Evolutionary conservation across 2,888 invertebrate species (phyloP), one percentile per base, ranked within the genome.

Genomic region (Emmelina monodactyla): DNA sequence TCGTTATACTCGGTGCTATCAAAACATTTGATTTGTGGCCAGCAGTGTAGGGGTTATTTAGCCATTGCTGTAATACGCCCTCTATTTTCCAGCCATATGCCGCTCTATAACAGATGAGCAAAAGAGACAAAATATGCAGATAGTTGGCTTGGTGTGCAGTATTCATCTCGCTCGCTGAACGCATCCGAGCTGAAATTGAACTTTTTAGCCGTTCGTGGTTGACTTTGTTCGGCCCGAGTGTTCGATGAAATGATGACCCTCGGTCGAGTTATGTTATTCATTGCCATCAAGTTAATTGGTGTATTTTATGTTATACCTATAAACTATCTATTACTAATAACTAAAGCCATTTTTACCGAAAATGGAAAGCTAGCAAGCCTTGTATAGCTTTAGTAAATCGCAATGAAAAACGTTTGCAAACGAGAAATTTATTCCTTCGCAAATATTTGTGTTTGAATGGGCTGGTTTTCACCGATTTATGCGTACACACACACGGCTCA

Each of bases 21-120:
- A 79, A 75, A 79, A 79, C 79, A 79, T 79, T 79, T 79, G 79
- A 79, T 79, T 79, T 79, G 79, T 79, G 75, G 76, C 59, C 56
- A 52, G 55, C 57, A 61, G 65, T 65, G 67, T 59, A 60, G 61
- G 51, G 58, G 71, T 71, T 72, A 72, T 72, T 70, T 69, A 68
- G 66, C 68, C 63, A 58, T 57, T 56, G 29, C 25, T 11, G 25
- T 25, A 25, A 25, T 25, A 25, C 63, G 59, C 25, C 19, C 19
- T 19, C 19, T 11, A 25, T 25, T 25, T 25, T 25, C 25, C 25
- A 7, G 4, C 11, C 11, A 25, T 11, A 25, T 25, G 25, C 25
- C 11, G 11, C 11, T 10, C 25, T n/a, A 25, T 3, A 10, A 11
- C 25, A 25, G 25, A 25, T 25, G 25, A 25, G 25, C 11, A 11